Base-by-base conservation (phyloP, 2,888 invertebrate species). In the Tiliacea citrago region DNA sequence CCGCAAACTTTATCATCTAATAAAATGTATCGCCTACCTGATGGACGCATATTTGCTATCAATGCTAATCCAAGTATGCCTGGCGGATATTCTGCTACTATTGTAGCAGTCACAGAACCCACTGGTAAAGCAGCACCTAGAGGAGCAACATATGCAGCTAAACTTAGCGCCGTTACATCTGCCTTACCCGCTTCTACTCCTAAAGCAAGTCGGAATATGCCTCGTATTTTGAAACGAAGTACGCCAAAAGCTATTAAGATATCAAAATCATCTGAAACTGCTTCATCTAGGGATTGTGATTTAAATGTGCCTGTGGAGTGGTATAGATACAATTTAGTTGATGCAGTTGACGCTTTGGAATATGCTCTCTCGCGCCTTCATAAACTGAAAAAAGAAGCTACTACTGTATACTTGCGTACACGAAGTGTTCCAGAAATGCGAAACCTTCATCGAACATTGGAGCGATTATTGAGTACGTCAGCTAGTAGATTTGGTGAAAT, bases 251-350 rank as follows among this genome's bases (percentile, higher is more conserved):
- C 63, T 55, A 29, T 7, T 53, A 80, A 13, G 13, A 21, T n/a
- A 67, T 53, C 83, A 61, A 92, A 89, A 82, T 21, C 70, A 51
- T 60, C 75, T 42, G 85, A 87, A 76, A 58, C 55, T 8, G 16
- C 35, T 55, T 71, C 79, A 35, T 45, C 82, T 29, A 90, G 94
- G 77, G 89, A 92, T 62, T 91, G 91, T 77, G 95, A 96, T 87
- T 83, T 95, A 57, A 91, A 92, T 78, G 94, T 95, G 13, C 95
- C 96, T 24, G 92, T 96, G 66, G 97, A 97, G 88, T 97, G 97
- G 97, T 97, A 96, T 86, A 95, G 97, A 76, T 97, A 97, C 84
- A 97, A 97, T 81, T 93, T 97, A 49, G 90, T 97, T 67, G 96
- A 97, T 84, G 97, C 97, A 1, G 95, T 97, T 47, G 96, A 97